Evolutionary conservation across 2,888 invertebrate genomes (phyloP).

Genomic region (Cephus pygmeus): DNA sequence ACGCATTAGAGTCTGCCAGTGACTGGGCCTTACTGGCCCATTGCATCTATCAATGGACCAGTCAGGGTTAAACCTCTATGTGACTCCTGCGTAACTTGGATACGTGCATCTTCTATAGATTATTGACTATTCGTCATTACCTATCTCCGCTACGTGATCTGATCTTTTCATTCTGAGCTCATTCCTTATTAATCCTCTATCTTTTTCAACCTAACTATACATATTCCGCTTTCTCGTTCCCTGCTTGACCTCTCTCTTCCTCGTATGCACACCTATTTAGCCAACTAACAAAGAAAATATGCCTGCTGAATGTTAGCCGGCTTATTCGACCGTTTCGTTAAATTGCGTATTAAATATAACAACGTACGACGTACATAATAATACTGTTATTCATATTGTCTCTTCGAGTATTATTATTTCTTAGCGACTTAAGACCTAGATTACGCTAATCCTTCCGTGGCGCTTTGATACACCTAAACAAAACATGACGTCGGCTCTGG

Average conservation of each 20-base stretch:
- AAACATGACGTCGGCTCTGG: not conserved
- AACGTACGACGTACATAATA: conserved; percentile 26
- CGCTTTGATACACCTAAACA: not conserved
- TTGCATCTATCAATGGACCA: too few relatives aligned
- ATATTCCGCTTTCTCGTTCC: not conserved
- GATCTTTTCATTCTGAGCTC: not conserved
- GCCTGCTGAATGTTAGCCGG: not conserved
- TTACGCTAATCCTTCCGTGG: not conserved
- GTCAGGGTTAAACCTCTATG: too few relatives aligned
- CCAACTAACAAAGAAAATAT: not conserved
- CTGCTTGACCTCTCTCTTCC: not conserved
- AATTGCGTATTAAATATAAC: conserved; percentile 27
- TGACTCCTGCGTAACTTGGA: not conserved
- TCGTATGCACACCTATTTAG: not conserved
- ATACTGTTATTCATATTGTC: not conserved
- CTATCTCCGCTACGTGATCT: not conserved
- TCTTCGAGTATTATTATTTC: conserved; percentile 8
- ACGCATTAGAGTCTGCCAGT: too few relatives aligned
- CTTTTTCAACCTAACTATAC: not conserved
- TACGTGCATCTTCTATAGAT: not conserved
- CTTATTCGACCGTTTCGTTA: conserved; percentile 8
- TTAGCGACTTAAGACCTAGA: not conserved
- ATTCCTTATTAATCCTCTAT: not conserved
- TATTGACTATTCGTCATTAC: not conserved
- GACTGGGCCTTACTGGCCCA: too few relatives aligned